These are phyloP conservation scores for Phallusia fumigata DNA, from an alignment of 23 tunicate genomes.

Conservation along the genomic window DNA sequence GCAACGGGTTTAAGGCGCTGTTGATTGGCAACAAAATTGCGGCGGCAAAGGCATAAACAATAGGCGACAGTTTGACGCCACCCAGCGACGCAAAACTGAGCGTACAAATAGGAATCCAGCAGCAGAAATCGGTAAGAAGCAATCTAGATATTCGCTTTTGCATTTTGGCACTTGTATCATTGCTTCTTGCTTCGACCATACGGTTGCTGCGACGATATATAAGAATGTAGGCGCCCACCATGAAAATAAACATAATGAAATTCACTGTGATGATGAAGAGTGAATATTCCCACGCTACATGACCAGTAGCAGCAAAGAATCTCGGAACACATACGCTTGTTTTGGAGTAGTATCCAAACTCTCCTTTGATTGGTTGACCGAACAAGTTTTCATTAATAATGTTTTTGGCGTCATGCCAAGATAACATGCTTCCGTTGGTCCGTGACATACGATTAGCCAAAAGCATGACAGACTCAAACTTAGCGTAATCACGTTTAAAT, in stretches of 20 bases:
- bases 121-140: neutral
- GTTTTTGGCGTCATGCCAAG: neutral
- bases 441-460: neutral
- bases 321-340: conserved; percentile 20
- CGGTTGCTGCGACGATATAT: neutral
- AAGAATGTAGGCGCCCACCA: neutral
- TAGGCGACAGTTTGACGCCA: neutral
- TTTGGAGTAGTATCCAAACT: conserved; percentile 13
- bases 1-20: neutral
- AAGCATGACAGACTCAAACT: neutral
- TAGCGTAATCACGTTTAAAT: neutral
- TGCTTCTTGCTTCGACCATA: neutral
- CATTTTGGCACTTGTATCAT: neutral
- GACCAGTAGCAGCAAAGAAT: neutral
- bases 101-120: neutral
- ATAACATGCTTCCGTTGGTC: neutral
- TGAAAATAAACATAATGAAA: conserved; percentile 13
- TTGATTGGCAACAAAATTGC: conserved; percentile 2
- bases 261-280: conserved; percentile 13
- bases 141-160: neutral
- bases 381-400: neutral
- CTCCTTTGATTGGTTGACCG: neutral
- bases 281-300: neutral
- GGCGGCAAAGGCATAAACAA: neutral
- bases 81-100: neutral